Evolutionary conservation across 2,888 invertebrate species (phyloP).

Genomic region (Periphyllus acericola): DNA sequence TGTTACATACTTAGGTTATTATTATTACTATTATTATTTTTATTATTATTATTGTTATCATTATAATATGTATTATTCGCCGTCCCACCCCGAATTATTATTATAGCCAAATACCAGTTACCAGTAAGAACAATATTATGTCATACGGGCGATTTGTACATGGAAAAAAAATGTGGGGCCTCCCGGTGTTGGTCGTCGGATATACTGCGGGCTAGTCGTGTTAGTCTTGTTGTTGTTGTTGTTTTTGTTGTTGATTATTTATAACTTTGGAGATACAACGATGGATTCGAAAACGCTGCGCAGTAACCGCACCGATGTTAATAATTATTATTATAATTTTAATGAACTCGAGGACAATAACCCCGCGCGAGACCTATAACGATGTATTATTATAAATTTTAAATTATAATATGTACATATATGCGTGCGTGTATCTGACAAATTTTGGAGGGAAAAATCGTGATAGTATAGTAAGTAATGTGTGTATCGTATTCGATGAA

Average conservation of each 20-base stretch:
- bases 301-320: no score
- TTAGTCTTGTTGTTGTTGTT: not conserved
- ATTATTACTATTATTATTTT: not conserved
- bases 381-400: not conserved
- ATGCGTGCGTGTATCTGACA: not conserved
- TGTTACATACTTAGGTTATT: not conserved
- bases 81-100: not conserved
- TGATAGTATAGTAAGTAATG: not conserved
- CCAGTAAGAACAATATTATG: not conserved
- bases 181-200: not conserved
- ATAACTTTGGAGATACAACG: not conserved
- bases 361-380: not conserved
- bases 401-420: not conserved
- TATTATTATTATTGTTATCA: not conserved
- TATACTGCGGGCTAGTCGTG: not conserved
- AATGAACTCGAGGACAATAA: constrained; percentile 25
- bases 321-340: not conserved
- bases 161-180: constrained; percentile 5
- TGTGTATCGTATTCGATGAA: constrained; percentile 31
- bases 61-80: not conserved
- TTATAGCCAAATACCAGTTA: no score
- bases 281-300: not conserved
- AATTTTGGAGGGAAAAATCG: constrained; percentile 45
- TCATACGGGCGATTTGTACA: not conserved
- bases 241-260: not conserved